Evolutionary conservation across 2,888 invertebrate species (phyloP).

Genomic region (Eristalis arbustorum): DNA sequence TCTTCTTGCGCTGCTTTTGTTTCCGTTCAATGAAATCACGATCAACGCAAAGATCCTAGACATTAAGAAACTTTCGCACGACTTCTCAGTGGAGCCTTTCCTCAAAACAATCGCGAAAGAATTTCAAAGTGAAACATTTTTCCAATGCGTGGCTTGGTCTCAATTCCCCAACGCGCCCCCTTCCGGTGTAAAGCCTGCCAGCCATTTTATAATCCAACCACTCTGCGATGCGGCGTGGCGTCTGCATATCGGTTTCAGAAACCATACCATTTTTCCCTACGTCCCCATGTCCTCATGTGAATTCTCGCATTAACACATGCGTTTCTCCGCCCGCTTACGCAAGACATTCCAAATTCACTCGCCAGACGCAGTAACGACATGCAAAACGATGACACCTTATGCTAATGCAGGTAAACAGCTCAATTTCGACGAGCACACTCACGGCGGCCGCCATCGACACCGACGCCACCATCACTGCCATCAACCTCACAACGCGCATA

Average conservation of each 20-base stretch:
- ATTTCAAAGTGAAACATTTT: no score
- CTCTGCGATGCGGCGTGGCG: no score
- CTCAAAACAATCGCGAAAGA: no score
- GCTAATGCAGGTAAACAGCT: constrained; percentile 65
- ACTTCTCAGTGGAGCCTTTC: no score
- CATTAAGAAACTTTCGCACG: no score
- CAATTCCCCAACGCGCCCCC: no score
- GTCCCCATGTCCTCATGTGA: neutral
- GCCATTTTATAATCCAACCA: neutral
- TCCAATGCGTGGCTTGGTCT: no score
- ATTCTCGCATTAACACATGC: constrained; percentile 49
- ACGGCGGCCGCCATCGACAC: neutral
- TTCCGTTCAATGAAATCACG: no score
- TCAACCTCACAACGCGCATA: constrained; percentile 52
- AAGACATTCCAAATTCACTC: neutral
- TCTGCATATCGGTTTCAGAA: neutral
- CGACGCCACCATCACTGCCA: constrained; percentile 23
- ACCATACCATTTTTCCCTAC: neutral
- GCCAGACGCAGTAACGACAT: constrained; percentile 31
- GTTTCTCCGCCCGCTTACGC: constrained; percentile 1
- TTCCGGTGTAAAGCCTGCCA: neutral
- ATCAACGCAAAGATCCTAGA: no score
- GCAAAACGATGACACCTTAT: constrained; percentile 69
- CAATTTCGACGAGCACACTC: constrained; percentile 55
- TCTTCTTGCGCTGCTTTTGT: no score